Evolutionary conservation across 2,113 vertebrate species (phyloP), one percentile per base, ranked within the genome.

Genomic region (Recurvirostra avosetta): DNA sequence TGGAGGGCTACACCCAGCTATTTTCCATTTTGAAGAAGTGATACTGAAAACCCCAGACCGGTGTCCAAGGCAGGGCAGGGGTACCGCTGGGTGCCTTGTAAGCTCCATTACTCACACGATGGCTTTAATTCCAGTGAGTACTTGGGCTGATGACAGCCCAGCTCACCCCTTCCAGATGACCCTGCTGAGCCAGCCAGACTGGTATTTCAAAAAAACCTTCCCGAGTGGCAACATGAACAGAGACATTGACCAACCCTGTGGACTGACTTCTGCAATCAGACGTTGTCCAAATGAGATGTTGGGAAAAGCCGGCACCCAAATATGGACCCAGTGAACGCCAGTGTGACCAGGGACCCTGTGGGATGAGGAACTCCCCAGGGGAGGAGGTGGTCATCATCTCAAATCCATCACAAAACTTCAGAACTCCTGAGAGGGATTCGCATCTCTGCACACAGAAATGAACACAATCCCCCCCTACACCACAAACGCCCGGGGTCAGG

Each of bases 341-440:
- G 68, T 34, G 78, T 23, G 89, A 94, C 43, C 90, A 92, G 94
- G 56, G 73, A 86, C 85, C 63, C 67, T 2, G 5, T 95, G 76
- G 96, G 94, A 94, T 86, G 66, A 91, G 76, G 62, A 93, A 90
- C 85, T 72, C 82, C 61, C 74, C 2, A 9, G 63, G 14, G 27
- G 65, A 88, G 34, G 41, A 81, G 26, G 36, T 40, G n/a, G 95
- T 84, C 41, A 21, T 68, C 36, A 72, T 27, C 59, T 92, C 85
- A 66, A 83, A 88, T 34, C 34, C 52, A 23, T 56, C 49, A 90
- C 43, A 95, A 96, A 98, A 97, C 97, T 93, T 80, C 73, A 71
- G 59, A 96, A 95, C 96, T 97, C 97, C 96, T 77, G 85, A 84
- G 93, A 98, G 97, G 98, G 98, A 98, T 98, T 98, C 98, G 98